Evolutionary conservation across 2,888 invertebrate species (phyloP), one percentile per base, ranked within the genome.

Genomic region (Drosophila anceps): DNA sequence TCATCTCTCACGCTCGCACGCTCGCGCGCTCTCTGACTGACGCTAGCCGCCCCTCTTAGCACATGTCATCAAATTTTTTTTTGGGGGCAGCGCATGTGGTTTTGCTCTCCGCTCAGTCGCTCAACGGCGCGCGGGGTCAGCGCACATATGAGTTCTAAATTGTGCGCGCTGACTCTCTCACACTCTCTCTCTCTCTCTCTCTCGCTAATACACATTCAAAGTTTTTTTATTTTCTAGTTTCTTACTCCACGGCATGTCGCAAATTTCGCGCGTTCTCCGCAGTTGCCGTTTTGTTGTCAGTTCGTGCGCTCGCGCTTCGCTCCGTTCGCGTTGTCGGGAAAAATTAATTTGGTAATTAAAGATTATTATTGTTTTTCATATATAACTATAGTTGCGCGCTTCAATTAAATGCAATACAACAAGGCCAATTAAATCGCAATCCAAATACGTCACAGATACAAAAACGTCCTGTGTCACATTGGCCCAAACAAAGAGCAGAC

Each of bases 311-410:
- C 70, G 78, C 50, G 57, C 35, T 20, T 37, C 53, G 54, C n/a
- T 43, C 31, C 20, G 39, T 44, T 57, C 31, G 46, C 63, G 44
- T 54, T 58, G 44, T 27, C 44, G 54, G 57, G 37, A 77, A 77
- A 71, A 81, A 53, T 63, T 69, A 63, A 61, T 73, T 60, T 51
- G 55, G 70, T 69, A 88, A 84, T 90, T 87, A 89, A 88, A 76
- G 63, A 72, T 69, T 87, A 84, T 67, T 69, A 75, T 65, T 66
- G 46, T 70, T 33, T 35, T 41, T 53, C 18, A 54, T 12, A 41
- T 39, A 31, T 46, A 68, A 44, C 35, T 48, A 43, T 58, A 51
- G 55, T 37, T 46, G 61, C 15, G 61, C 15, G 37, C 27, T 37
- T 35, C 39, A 53, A 57, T 51, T 44, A 73, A 73, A 41, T 35